phyloP scores from a whole-genome alignment of 2,113 vertebrate genomes.

The Cololabis saira region DNA sequence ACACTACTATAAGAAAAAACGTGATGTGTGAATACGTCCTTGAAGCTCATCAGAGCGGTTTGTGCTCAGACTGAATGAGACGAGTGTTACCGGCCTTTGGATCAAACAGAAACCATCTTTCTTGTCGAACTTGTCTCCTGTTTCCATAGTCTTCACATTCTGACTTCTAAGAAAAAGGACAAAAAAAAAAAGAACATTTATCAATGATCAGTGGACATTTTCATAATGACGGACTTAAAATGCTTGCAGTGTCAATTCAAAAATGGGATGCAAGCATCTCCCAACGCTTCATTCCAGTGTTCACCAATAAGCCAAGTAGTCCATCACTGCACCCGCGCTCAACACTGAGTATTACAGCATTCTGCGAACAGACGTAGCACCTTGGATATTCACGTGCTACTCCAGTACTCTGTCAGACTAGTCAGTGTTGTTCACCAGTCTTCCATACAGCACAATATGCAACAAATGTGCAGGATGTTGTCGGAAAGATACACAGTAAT shows the following conservation, averaged over 20 bases:
- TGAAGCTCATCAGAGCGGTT: conserved; percentile 66
- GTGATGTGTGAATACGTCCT: conserved; percentile 64
- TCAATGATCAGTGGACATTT: conserved; percentile 60
- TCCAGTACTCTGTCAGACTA: conserved; percentile 59
- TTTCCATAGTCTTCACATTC: conserved; percentile 65
- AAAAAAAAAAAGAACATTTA: conserved; percentile 27
- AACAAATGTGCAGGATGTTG: conserved; percentile 70
- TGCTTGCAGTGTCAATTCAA: conserved; percentile 49
- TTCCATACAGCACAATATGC: conserved; percentile 81
- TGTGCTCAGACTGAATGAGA: conserved; percentile 66
- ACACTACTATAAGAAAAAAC: conserved; percentile 58
- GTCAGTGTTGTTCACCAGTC: conserved; percentile 74
- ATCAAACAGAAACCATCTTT: conserved; percentile 61
- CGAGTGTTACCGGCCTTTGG: conserved; percentile 55
- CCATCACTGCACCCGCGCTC: conserved; percentile 50
- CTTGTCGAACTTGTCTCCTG: conserved; percentile 60
- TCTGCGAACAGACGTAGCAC: conserved; percentile 62
- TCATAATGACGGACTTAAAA: conserved; percentile 52
- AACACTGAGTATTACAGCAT: conserved; percentile 54
- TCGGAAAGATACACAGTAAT: conserved; percentile 50
- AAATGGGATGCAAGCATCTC: conserved; percentile 49
- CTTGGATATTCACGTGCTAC: conserved; percentile 57
- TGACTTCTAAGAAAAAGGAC: conserved; percentile 43
- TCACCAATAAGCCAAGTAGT: conserved; percentile 73
- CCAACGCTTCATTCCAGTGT: conserved; percentile 50